phyloP scores from a whole-genome alignment of 1,140 invertebrate genomes.

The Papilio dardanus region DNA sequence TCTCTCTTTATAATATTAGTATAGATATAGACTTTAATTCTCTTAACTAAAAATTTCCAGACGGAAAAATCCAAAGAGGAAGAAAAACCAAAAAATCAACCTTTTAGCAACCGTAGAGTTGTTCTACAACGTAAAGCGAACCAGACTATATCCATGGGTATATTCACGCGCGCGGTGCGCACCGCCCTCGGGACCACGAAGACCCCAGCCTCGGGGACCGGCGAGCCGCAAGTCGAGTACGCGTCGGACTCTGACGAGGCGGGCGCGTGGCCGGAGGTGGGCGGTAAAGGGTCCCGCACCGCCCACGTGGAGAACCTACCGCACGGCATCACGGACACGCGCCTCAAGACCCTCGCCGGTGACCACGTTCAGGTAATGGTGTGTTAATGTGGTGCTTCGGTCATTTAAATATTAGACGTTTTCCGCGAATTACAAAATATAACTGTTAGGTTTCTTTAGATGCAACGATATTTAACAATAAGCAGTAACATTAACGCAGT shows the following conservation, averaged over 20 bases:
- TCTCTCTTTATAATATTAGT: no score
- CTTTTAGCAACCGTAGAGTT: conserved; percentile 62
- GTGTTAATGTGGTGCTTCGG: background rate
- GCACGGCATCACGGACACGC: conserved; percentile 69
- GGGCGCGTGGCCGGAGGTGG: conserved; percentile 37
- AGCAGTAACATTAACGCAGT: no score
- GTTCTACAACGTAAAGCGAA: conserved; percentile 57
- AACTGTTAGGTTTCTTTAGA: no score
- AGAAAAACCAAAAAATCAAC: conserved; percentile 43
- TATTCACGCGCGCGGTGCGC: conserved; percentile 67
- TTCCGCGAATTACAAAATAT: no score
- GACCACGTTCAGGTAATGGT: conserved; percentile 70
- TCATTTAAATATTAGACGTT: background rate
- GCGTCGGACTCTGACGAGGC: conserved; percentile 52
- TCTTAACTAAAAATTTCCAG: no score
- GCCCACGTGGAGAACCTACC: conserved; percentile 58
- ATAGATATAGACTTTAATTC: no score
- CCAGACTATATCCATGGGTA: conserved; percentile 53
- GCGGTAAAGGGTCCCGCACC: conserved; percentile 41
- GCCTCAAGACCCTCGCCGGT: conserved; percentile 66
- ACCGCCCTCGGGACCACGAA: conserved; percentile 51
- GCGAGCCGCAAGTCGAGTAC: conserved; percentile 56
- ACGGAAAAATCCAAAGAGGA: conserved; percentile 45
- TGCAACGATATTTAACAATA: no score
- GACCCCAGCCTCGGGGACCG: no score